A percentile compares a stretch with the other conserved stretches of the same genome.
Conservation (phyloP, 2,888 invertebrate genomes). For the Tiphia femorata region DNA sequence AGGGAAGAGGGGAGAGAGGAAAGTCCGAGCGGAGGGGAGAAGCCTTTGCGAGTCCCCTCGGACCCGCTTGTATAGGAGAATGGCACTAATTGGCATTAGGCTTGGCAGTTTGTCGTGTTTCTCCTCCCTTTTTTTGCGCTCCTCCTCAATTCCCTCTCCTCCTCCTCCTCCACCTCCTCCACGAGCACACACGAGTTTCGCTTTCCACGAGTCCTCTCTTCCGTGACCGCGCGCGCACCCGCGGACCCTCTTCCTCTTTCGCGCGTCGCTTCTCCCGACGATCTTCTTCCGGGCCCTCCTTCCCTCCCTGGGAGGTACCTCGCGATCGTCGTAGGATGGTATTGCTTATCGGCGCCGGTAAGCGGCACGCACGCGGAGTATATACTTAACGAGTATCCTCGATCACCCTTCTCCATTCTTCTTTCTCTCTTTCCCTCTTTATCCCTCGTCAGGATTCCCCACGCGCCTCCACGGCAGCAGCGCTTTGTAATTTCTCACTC, state of each 20-base stretch:
- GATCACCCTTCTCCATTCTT: conserved; percentile 11
- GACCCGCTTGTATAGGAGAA: conserved; percentile 55
- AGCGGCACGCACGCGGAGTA: conserved; percentile 25
- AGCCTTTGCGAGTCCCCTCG: conserved; percentile 38
- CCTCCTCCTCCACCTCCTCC: conserved; percentile 21
- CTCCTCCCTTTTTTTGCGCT: conserved; percentile 17
- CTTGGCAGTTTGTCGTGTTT: conserved; percentile 65
- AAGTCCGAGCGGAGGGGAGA: conserved; percentile 41
- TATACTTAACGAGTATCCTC: conserved; percentile 33
- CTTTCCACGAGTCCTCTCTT: conserved; percentile 38
- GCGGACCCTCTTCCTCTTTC: conserved; percentile 26
- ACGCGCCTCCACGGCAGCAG: not conserved
- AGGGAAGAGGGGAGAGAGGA: conserved; percentile 32
- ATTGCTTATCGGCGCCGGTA: conserved; percentile 36
- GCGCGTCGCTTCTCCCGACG: conserved; percentile 9
- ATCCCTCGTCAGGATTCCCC: not conserved
- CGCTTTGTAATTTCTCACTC: conserved; percentile 30
- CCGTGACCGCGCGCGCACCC: conserved; percentile 37
- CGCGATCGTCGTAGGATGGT: conserved; percentile 21
- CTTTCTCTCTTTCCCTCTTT: conserved; percentile 5
- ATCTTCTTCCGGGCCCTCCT: not conserved
- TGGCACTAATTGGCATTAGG: conserved; percentile 69
- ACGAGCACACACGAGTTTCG: conserved; percentile 20
- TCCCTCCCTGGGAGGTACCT: conserved; percentile 3
- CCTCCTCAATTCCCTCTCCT: conserved; percentile 7